Conservation (phyloP, 2,113 vertebrate species). For the Seriola quinqueradiata region DNA sequence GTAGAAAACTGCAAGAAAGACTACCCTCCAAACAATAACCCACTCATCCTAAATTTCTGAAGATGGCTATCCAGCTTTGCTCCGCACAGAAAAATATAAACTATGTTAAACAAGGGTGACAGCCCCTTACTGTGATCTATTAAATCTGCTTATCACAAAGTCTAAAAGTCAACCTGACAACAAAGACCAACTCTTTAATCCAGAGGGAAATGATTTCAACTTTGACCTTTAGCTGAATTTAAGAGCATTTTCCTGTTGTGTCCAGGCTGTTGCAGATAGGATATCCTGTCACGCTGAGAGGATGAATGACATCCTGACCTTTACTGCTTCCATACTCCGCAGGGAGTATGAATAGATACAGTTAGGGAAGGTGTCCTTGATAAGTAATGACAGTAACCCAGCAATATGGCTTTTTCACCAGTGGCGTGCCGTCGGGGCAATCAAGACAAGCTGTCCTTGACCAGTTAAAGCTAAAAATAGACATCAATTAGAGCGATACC, state of each 20-base stretch:
- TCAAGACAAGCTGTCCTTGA: too few species aligned
- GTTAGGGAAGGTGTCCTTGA: slow-evolving; percentile 46
- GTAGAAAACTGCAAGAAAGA: not conserved
- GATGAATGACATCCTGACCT: slow-evolving; percentile 77
- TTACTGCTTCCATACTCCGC: slow-evolving; percentile 51
- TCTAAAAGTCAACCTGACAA: slow-evolving; percentile 14
- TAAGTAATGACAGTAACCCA: slow-evolving; percentile 21
- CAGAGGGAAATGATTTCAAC: slow-evolving; percentile 44
- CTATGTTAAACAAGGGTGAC: not conserved
- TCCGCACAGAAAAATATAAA: not conserved
- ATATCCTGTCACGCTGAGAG: slow-evolving; percentile 70
- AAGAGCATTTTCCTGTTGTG: slow-evolving; percentile 57
- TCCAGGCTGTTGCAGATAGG: slow-evolving; percentile 54
- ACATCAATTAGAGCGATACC: too few species aligned
- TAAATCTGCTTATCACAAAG: not conserved
- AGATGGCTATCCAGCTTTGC: not conserved
- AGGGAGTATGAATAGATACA: slow-evolving; percentile 30
- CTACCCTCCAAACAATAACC: not conserved
- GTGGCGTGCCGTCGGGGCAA: too few species aligned
- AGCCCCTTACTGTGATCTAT: not conserved
- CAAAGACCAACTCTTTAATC: slow-evolving; percentile 29
- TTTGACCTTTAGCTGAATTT: slow-evolving; percentile 64
- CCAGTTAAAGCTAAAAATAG: too few species aligned
- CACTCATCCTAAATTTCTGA: not conserved
- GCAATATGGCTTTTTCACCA: not conserved